A percentile compares a stretch with the other conserved stretches of the same genome.
Conservation (phyloP, 2,888 invertebrate species). For the Bombylius major region DNA sequence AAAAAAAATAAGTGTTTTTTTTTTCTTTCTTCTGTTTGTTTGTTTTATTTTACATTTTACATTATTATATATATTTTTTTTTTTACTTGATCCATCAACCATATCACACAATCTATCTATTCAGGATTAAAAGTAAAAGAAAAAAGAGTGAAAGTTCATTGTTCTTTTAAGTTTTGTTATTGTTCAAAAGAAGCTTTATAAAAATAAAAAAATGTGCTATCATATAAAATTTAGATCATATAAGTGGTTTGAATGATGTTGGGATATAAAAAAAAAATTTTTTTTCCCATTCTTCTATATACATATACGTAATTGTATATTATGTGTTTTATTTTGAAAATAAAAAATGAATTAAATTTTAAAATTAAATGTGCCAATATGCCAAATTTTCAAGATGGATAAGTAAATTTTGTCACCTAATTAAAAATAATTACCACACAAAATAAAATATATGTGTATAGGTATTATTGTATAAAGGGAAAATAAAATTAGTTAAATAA, state of each 20-base stretch:
- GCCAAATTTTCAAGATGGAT: neutral
- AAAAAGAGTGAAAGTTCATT: neutral
- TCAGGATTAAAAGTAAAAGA: neutral
- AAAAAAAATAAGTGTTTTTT: too few relatives aligned
- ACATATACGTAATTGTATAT: too few relatives aligned
- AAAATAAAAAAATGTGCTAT: neutral
- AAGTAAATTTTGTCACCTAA: neutral
- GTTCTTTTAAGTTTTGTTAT: neutral
- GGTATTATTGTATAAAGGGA: too few relatives aligned
- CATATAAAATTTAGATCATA: neutral
- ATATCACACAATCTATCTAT: too few relatives aligned
- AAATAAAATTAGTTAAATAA: too few relatives aligned
- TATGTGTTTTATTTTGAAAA: neutral
- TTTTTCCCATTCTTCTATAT: neutral
- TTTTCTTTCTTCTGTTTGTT: too few relatives aligned
- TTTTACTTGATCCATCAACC: too few relatives aligned
- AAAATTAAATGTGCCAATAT: neutral
- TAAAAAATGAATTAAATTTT: neutral
- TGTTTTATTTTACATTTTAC: too few relatives aligned
- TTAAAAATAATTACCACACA: too few relatives aligned
- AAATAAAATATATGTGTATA: too few relatives aligned
- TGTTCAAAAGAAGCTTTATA: neutral
- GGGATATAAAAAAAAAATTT: neutral
- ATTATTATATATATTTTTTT: too few relatives aligned
- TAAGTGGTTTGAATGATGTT: constrained; percentile 6